Conservation (phyloP, 2,797 vertebrate genomes). For the Remorina albescens region DNA sequence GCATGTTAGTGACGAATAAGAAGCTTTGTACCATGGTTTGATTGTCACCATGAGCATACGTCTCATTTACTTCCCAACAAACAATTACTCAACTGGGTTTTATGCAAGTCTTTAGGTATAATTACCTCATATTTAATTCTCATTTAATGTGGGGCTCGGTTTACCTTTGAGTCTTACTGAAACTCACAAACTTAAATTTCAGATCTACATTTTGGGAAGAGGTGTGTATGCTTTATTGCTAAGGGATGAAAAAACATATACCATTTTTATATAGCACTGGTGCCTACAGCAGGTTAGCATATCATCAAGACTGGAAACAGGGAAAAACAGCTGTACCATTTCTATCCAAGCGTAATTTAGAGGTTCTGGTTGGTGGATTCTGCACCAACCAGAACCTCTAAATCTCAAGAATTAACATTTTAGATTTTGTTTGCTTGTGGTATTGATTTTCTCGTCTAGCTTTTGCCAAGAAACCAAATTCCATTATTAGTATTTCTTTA, state of each 20-base stretch:
- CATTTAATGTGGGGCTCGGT: not conserved
- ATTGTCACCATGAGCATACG: not conserved
- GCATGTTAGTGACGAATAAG: not conserved
- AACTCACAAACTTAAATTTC: constrained; percentile 3
- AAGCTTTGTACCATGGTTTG: constrained; percentile 1
- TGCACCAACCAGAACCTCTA: not conserved
- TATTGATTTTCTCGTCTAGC: not conserved
- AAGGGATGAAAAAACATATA: not conserved
- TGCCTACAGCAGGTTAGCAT: not conserved
- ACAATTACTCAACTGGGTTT: not conserved
- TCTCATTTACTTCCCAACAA: not conserved
- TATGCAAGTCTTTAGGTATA: too few species aligned
- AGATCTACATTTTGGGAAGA: constrained; percentile 3
- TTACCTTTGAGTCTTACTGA: constrained; percentile 1
- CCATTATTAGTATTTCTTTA: not conserved
- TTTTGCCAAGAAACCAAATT: not conserved
- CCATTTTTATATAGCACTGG: not conserved
- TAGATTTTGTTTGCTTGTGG: not conserved
- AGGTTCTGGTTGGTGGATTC: not conserved
- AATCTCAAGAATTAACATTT: not conserved
- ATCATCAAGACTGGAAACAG: not conserved
- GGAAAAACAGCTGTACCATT: not conserved
- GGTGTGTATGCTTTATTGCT: not conserved
- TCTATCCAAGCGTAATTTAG: not conserved
- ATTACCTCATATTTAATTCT: constrained; percentile 2